These are phyloP conservation scores for Sorex araneus DNA, from an alignment of 2,113 vertebrate genomes.

Conservation along the genomic window DNA sequence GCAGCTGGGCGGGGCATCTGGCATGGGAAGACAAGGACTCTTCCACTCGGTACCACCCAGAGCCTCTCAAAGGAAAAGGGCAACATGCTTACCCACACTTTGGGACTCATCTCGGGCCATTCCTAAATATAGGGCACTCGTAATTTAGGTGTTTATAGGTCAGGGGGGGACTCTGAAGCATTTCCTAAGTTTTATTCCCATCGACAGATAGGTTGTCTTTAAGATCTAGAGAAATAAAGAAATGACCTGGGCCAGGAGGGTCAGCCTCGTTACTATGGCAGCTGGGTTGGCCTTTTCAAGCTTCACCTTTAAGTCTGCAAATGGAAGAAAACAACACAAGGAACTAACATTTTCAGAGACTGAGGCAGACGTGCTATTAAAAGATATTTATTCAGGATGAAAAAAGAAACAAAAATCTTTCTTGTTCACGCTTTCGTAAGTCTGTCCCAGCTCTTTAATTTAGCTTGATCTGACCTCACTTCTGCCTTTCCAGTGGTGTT, in stretches of 20 bases:
- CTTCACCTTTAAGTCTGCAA: constrained; percentile 59
- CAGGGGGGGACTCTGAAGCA: not conserved
- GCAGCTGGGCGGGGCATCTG: not conserved
- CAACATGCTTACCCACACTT: not conserved
- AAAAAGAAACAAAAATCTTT: not conserved
- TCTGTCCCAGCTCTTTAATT: constrained; percentile 7
- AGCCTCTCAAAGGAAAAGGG: not conserved
- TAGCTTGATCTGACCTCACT: constrained; percentile 18
- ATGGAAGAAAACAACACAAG: constrained; percentile 30
- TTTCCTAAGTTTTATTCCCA: constrained; percentile 26
- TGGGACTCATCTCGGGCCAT: not conserved
- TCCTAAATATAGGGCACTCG: constrained; percentile 26
- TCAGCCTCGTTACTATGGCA: constrained; percentile 47
- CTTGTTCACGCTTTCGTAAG: not conserved
- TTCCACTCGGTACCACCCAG: not conserved
- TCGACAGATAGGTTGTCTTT: not conserved
- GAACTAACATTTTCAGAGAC: constrained; percentile 53
- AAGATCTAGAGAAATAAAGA: constrained; percentile 39
- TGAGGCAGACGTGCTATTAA: constrained; percentile 35
- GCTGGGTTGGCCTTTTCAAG: constrained; percentile 55
- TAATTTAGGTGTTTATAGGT: constrained; percentile 58
- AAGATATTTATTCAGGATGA: not conserved
- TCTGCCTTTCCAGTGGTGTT: not conserved
- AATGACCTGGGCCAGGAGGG: not conserved
- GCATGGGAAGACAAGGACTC: not conserved